Base-by-base conservation (phyloP, 2,888 invertebrate genomes). In the Drosophila anceps region DNA sequence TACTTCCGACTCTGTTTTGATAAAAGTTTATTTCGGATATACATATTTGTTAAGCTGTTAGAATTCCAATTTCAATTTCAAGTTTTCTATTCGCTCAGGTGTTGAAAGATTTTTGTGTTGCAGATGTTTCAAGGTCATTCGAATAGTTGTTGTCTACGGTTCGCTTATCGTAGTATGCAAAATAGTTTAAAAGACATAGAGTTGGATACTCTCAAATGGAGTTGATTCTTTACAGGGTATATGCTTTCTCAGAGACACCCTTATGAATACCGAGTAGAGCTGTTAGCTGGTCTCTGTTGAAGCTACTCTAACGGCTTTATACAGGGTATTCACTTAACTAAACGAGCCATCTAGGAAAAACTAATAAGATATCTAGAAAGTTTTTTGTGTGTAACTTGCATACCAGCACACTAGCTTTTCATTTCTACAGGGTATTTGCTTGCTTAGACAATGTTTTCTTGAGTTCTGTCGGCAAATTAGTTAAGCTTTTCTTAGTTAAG, bases 1-100 rank as follows among this genome's bases (percentile, higher is more conserved):
- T 53, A 81, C 73, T 81, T 74, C 78, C 74, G 75, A 74, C 74
- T 54, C 46, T 13, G 68, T 50, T 46, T 43, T 24, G 50, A 31
- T 51, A n/a, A 57, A 59, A 63, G 57, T 51, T 59, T 54, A 43
- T 53, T 64, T 73, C 29, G 58, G 65, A 57, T 65, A 57, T 65
- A 65, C 64, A 48, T 20, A 50, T 50, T 50, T 50, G 18, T 57
- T 29, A 2, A 53, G 24, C 33, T 53, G 31, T 58, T 53, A 63
- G 54, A 51, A 51, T 43, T 50, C 7, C n/a, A 5, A 12, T 43
- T 50, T 9, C n/a, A 5, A 12, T 24, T 24, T 46, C 50, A n/a
- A 27, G 29, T 50, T 50, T 13, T 18, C 12, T 31, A 31, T 13
- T 50, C 31, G 48, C 18, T 31, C 51, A 68, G 59, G 69, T 73